phyloP scores from a whole-genome alignment of 2,888 invertebrate species.

The Mantis religiosa region DNA sequence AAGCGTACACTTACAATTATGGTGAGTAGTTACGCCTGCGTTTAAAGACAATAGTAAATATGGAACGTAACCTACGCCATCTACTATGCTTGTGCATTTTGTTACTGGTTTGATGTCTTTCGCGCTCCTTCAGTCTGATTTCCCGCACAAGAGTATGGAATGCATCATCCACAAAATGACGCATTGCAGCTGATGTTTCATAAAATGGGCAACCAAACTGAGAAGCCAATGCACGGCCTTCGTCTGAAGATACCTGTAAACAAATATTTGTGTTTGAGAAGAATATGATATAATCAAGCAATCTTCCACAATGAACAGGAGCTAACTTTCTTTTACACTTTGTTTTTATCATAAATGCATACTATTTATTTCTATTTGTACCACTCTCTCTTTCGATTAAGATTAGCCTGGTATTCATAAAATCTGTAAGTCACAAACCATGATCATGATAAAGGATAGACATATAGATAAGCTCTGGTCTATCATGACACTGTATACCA shows the following conservation, averaged over 20 bases:
- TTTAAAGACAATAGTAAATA: constrained; percentile 77
- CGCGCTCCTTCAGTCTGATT: constrained; percentile 67
- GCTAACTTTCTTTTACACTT: too few relatives aligned
- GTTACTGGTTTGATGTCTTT: constrained; percentile 45
- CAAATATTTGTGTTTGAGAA: not conserved
- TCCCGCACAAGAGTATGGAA: constrained; percentile 87
- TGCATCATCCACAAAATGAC: constrained; percentile 86
- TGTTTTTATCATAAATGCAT: too few relatives aligned
- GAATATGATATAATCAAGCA: not conserved
- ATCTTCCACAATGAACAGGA: too few relatives aligned
- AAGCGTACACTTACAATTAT: constrained; percentile 32
- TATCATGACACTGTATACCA: too few relatives aligned
- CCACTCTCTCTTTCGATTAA: too few relatives aligned
- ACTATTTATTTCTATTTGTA: too few relatives aligned
- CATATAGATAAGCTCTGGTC: too few relatives aligned
- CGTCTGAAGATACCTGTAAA: constrained; percentile 69
- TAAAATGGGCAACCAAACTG: constrained; percentile 88
- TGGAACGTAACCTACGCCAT: constrained; percentile 78
- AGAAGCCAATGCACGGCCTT: constrained; percentile 76
- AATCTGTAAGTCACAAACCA: too few relatives aligned
- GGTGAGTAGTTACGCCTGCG: constrained; percentile 48
- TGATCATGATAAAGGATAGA: too few relatives aligned
- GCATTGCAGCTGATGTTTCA: constrained; percentile 83
- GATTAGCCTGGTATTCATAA: too few relatives aligned
- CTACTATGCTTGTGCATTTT: constrained; percentile 64